These are phyloP conservation scores for Streptopelia turtur DNA, from an alignment of 2,797 vertebrate species.

Conservation along the genomic window DNA sequence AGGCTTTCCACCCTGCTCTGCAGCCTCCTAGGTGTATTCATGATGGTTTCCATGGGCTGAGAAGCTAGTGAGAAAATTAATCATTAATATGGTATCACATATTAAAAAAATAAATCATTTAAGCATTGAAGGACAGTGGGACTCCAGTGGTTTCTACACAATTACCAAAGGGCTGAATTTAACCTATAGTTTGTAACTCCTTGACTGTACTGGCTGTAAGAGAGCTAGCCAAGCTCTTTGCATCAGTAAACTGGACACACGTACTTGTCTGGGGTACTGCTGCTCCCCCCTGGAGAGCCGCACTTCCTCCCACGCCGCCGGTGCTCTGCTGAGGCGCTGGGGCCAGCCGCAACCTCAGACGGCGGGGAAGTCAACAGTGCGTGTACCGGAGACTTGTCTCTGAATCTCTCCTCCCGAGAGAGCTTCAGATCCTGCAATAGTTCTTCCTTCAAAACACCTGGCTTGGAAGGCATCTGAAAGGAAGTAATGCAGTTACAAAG, in stretches of 20 bases:
- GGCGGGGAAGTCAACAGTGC: slow-evolving; percentile 75
- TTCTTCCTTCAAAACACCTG: slow-evolving; percentile 66
- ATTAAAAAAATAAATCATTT: not conserved
- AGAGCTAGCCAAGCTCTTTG: not conserved
- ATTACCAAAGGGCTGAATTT: not conserved
- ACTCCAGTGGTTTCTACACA: not conserved
- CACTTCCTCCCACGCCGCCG: not conserved
- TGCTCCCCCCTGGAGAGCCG: not conserved
- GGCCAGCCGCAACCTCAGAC: not conserved
- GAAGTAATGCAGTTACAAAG: not conserved
- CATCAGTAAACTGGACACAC: not conserved
- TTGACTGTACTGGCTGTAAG: not conserved
- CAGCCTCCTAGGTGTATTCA: slow-evolving; percentile 59
- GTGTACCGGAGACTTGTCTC: slow-evolving; percentile 82
- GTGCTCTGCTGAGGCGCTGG: not conserved
- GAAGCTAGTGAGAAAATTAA: slow-evolving; percentile 57
- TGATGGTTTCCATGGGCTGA: slow-evolving; percentile 54
- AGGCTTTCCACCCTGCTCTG: slow-evolving; percentile 73
- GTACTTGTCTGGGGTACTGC: slow-evolving; percentile 9
- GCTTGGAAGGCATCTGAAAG: slow-evolving; percentile 63
- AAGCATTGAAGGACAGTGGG: not conserved
- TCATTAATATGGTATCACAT: not conserved
- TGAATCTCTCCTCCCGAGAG: slow-evolving; percentile 16
- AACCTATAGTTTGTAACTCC: not conserved
- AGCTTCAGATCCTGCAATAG: slow-evolving; percentile 70